Evolutionary conservation across 2,888 invertebrate genomes (phyloP).

Genomic region (Acleris laterana): DNA sequence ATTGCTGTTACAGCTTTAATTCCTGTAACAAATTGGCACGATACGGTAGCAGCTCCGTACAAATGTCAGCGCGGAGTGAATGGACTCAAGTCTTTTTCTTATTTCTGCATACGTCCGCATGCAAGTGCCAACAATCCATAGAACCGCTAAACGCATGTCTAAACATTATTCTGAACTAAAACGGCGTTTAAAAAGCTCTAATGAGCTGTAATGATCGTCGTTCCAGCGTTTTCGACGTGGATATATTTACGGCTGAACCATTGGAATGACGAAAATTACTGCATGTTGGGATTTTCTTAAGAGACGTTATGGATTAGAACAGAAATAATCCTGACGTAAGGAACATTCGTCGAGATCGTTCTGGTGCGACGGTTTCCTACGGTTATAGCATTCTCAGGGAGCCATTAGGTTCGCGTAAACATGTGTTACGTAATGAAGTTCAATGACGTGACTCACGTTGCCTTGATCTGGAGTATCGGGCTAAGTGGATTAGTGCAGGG

Average conservation of each 20-base stretch:
- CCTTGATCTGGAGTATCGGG: slow-evolving; percentile 48
- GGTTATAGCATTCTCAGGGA: slow-evolving; percentile 27
- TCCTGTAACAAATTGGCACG: slow-evolving; percentile 70
- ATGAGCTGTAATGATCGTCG: background rate
- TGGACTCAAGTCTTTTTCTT: slow-evolving; percentile 78
- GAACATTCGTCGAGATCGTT: slow-evolving; percentile 26
- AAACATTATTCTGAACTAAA: background rate
- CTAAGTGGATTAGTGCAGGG: slow-evolving; percentile 65
- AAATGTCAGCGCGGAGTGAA: slow-evolving; percentile 81
- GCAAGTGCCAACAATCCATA: slow-evolving; percentile 73
- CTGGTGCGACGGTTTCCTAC: slow-evolving; percentile 19
- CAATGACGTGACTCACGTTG: slow-evolving; percentile 52
- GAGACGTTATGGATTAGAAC: slow-evolving; percentile 27
- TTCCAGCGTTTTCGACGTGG: background rate
- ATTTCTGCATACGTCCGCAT: slow-evolving; percentile 75
- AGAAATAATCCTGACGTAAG: slow-evolving; percentile 25
- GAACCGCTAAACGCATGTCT: slow-evolving; percentile 53
- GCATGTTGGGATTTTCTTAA: slow-evolving; percentile 27
- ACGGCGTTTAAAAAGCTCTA: background rate
- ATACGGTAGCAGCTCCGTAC: slow-evolving; percentile 53
- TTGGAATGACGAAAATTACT: slow-evolving; percentile 9
- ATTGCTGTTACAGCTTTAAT: slow-evolving; percentile 40
- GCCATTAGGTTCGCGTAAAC: slow-evolving; percentile 37
- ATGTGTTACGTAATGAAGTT: slow-evolving; percentile 46
- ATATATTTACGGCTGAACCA: slow-evolving; percentile 1